Percentiles rank a stretch among this genome's conserved stretches.
Conservation (phyloP, 2,797 vertebrate genomes). For the Tenualosa ilisha region DNA sequence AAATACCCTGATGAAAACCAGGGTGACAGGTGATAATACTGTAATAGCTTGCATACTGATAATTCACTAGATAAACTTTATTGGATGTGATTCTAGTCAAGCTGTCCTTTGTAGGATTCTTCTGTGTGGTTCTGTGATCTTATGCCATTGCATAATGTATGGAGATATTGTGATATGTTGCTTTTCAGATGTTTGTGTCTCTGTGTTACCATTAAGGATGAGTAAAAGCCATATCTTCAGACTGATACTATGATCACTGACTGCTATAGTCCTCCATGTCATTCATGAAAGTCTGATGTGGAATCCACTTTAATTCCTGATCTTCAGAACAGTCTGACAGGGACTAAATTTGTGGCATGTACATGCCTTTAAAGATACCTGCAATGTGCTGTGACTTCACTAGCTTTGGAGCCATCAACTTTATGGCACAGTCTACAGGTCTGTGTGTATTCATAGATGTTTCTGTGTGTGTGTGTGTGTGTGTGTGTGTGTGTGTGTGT, state of each 20-base stretch:
- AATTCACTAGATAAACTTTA: background rate
- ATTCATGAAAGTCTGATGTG: background rate
- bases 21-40: background rate
- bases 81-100: background rate
- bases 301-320: background rate
- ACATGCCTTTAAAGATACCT: background rate
- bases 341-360: background rate
- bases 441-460: background rate
- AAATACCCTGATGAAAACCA: background rate
- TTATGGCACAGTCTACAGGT: background rate
- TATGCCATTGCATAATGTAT: background rate
- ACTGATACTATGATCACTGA: background rate
- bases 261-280: background rate
- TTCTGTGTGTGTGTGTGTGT: background rate
- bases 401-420: background rate
- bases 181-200: background rate
- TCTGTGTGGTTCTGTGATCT: background rate
- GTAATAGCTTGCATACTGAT: background rate
- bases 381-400: background rate
- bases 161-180: background rate
- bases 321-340: background rate
- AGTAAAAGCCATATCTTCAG: background rate
- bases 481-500: background rate
- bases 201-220: background rate
- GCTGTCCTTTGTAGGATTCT: background rate